Evolutionary conservation across 2,888 invertebrate genomes (phyloP).

Genomic region (Melanostoma scalare): DNA sequence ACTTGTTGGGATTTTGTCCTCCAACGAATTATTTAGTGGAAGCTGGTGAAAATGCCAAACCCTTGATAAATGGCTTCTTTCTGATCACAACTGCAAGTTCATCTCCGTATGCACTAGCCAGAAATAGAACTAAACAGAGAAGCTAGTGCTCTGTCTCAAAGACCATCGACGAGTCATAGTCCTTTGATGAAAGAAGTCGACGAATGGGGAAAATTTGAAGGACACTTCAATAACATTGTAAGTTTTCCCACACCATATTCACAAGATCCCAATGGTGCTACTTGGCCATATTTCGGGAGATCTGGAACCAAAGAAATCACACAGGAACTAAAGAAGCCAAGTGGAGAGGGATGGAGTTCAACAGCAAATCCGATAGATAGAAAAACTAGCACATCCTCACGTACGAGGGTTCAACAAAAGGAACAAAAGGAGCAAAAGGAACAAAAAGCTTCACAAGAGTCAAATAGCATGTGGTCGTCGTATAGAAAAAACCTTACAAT

Average conservation of each 20-base stretch:
- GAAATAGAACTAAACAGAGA: neutral
- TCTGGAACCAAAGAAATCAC: conserved; percentile 58
- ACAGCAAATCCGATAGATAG: neutral
- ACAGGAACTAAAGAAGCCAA: conserved; percentile 19
- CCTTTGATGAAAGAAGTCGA: conserved; percentile 79
- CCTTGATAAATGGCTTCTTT: conserved; percentile 83
- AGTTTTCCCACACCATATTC: conserved; percentile 74
- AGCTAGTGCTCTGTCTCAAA: neutral
- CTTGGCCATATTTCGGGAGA: conserved; percentile 79
- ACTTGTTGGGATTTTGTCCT: conserved; percentile 84
- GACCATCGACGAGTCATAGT: conserved; percentile 65
- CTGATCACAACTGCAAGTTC: conserved; percentile 84
- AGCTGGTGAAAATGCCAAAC: conserved; percentile 83
- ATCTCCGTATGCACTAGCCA: conserved; percentile 84
- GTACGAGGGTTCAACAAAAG: conserved; percentile 19
- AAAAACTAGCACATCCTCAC: conserved; percentile 8
- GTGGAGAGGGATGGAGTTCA: neutral
- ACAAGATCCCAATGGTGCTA: conserved; percentile 77
- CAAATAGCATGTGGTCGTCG: conserved; percentile 2
- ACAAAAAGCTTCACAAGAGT: neutral
- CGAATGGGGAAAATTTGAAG: conserved; percentile 80
- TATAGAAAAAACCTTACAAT: conserved; percentile 78
- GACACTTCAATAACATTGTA: conserved; percentile 79
- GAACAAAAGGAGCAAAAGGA: conserved; percentile 21
- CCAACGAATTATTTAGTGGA: conserved; percentile 82